Evolutionary conservation across 1,140 invertebrate species (phyloP), one percentile per base, ranked within the genome.

Genomic region (Penaeus indicus): DNA sequence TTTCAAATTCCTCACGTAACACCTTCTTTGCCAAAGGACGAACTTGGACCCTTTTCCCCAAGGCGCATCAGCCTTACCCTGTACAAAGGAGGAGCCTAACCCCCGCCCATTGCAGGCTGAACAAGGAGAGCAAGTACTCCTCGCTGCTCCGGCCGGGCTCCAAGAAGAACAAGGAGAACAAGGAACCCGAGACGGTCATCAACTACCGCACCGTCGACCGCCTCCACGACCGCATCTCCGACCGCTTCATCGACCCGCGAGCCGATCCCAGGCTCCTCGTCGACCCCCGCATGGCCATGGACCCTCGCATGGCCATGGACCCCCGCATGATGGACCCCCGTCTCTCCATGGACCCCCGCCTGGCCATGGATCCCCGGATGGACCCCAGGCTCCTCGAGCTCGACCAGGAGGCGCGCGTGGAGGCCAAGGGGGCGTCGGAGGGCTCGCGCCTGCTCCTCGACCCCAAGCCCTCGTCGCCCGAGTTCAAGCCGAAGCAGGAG

Each of bases 111-210:
- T 84, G 27, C 86, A 88, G 86, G 47, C 60, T 84, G 18, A 83
- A 77, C 69, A 88, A 88, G 61, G 86, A 75, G 25, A 88, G 61
- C 80, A 88, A 88, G 86, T 88, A 84, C 81, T 83, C 86, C 2
- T 88, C 86, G 8, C 60, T 88, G 27, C 81, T 88, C 10, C 86
- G 86, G 21, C 47, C 82, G 60, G 47, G 47, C 10, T 32, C 54
- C 80, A 83, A 88, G 80, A 88, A 88, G 81, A 83, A 88, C 86
- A 88, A 88, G 72, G 86, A 88, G 62, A 88, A 88, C 72, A 69
- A 78, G 18, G 64, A 54, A 2, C 54, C 47, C 19, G 18, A 62
- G 19, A 75, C 72, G 27, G 81, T 88, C 81, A 88, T 88, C 81
- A 88, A 88, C 81, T 88, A 88, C 81, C 86, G 86, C n/a, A 88